Conservation (phyloP, 2,888 invertebrate genomes). For the Agrotis clavis region DNA sequence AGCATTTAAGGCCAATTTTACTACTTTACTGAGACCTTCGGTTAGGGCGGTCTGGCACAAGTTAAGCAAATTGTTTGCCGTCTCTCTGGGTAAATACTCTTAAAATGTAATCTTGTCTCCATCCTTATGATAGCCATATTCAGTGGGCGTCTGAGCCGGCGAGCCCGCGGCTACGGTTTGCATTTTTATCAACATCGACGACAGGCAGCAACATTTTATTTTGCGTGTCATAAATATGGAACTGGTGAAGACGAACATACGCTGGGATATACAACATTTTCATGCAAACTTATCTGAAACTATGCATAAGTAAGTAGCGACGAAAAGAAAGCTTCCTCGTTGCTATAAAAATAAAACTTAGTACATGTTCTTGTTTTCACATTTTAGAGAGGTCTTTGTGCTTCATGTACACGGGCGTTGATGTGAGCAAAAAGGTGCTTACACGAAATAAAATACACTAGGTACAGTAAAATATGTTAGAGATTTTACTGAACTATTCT, state of each 20-base stretch:
- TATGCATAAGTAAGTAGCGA: constrained; percentile 88
- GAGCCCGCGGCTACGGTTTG: constrained; percentile 87
- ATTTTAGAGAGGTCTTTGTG: constrained; percentile 65
- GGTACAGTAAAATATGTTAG: constrained; percentile 5
- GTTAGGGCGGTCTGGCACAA: constrained; percentile 56
- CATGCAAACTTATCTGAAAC: constrained; percentile 89
- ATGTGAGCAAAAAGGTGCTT: constrained; percentile 46
- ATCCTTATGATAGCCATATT: constrained; percentile 81
- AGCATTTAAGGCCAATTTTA: constrained; percentile 63
- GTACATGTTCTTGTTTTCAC: constrained; percentile 67
- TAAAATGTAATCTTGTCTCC: constrained; percentile 79
- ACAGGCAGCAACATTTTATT: constrained; percentile 88
- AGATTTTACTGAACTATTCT: constrained; percentile 1
- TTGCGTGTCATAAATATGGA: constrained; percentile 90
- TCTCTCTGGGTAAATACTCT: constrained; percentile 70
- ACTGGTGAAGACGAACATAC: constrained; percentile 83
- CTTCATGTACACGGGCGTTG: constrained; percentile 55
- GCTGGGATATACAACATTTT: constrained; percentile 83
- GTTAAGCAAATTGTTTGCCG: constrained; percentile 73
- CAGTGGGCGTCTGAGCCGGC: constrained; percentile 78
- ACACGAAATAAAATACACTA: constrained; percentile 44
- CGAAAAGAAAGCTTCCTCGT: constrained; percentile 76
- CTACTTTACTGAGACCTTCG: constrained; percentile 60
- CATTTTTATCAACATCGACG: constrained; percentile 90
- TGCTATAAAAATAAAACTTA: constrained; percentile 77